Base-by-base conservation (phyloP, 2,888 invertebrate genomes). In the Aricia artaxerxes region DNA sequence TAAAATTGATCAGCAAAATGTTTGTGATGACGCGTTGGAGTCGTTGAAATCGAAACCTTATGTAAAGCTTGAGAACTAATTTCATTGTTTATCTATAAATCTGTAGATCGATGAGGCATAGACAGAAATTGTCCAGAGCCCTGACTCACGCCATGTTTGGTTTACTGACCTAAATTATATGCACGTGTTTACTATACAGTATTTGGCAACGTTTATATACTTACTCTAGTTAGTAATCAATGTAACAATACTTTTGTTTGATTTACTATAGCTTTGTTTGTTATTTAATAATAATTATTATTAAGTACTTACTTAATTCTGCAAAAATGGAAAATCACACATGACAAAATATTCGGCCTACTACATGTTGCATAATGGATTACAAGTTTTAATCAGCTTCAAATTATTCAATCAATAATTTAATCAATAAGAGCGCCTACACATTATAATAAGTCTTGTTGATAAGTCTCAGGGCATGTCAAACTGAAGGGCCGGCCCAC, bases 141-240 rank as follows among this genome's bases (percentile, higher is more conserved):
- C 53, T 76, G 76, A 76, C 35, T 76, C 76, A 76, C 57, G 76
- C 35, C n/a, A 5, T 76, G 76, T 76, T 76, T 76, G 53, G 53
- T 57, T 76, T 76, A 24, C 44, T 76, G 76, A 57, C 76, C 76
- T 53, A 57, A 76, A 53, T 76, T 53, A 57, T 53, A 53, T 53
- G 35, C 76, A 76, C 76, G 76, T 76, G 76, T 76, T 57, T 57
- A 76, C 13, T 76, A 57, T 76, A 53, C 35, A 76, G 16, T 53
- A 76, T 35, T 76, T 57, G 76, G 76, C 57, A 76, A 53, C 53
- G 53, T 76, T 76, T 35, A 57, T 53, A 49, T 76, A 16, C 57
- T 13, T 57, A 53, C 57, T 57, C 57, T 16, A 16, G 16, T 57
- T 38, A 76, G 2, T 16, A 1, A 35, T 31, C 16, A 76, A 53